Conservation (phyloP, 2,888 invertebrate genomes). For the Drosophila nr. fundita region DNA sequence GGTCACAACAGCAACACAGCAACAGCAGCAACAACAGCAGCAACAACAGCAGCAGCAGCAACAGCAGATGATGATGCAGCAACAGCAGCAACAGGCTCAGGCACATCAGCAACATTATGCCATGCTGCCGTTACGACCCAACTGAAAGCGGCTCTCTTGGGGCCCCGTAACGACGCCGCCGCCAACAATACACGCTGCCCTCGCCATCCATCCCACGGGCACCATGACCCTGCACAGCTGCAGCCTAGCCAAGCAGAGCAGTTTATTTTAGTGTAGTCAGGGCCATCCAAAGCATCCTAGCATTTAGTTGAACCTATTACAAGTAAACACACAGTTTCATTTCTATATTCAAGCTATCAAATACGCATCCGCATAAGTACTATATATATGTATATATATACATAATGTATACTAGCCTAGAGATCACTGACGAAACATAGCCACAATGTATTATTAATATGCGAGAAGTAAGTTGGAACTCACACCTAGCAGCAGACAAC, state of each 20-base stretch:
- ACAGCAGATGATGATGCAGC: conserved; percentile 58
- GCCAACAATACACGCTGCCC: conserved; percentile 61
- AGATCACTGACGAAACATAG: conserved; percentile 42
- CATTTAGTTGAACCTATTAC: conserved; percentile 44
- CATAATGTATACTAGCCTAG: conserved; percentile 10
- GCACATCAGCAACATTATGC: conserved; percentile 82
- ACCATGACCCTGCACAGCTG: conserved; percentile 77
- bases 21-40: conserved; percentile 60
- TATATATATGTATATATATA: conserved; percentile 3
- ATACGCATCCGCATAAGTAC: not conserved
- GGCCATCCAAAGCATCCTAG: conserved; percentile 74
- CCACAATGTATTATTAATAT: conserved; percentile 68
- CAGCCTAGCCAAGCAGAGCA: conserved; percentile 77
- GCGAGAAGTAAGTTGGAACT: conserved; percentile 55
- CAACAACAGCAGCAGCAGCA: conserved; percentile 60
- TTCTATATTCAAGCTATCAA: conserved; percentile 22
- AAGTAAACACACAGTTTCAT: conserved; percentile 16
- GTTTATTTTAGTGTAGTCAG: conserved; percentile 58
- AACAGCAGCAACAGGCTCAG: conserved; percentile 67
- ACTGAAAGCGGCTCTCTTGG: conserved; percentile 82
- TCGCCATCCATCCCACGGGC: conserved; percentile 68
- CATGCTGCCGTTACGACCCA: conserved; percentile 83
- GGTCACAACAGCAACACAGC: conserved; percentile 52
- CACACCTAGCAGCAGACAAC: conserved; percentile 70
- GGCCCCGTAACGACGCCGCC: conserved; percentile 75